These are phyloP conservation scores for Alcedo atthis DNA, from an alignment of 2,797 vertebrate species.

Conservation along the genomic window DNA sequence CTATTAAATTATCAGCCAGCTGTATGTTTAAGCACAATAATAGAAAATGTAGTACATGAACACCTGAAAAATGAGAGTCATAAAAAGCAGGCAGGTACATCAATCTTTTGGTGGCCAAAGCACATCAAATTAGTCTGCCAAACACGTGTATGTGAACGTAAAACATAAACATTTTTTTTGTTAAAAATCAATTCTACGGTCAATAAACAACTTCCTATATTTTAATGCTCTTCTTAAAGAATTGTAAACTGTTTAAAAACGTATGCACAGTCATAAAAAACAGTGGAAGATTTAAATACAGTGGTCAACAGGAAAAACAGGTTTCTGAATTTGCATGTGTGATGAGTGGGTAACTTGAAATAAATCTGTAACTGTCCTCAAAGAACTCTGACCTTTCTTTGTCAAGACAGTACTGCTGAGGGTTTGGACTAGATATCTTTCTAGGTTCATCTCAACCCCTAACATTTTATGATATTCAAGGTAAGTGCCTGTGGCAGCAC, in stretches of 20 bases:
- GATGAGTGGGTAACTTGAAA: background rate
- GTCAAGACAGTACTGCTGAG: background rate
- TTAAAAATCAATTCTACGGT: background rate
- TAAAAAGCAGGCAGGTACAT: conserved; percentile 45
- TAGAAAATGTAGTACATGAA: conserved; percentile 52
- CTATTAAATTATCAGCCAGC: conserved; percentile 12
- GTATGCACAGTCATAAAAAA: conserved; percentile 64
- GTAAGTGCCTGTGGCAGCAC: background rate
- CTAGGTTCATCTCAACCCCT: too few relatives aligned
- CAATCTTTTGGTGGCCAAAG: conserved; percentile 28
- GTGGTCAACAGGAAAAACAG: background rate
- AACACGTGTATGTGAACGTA: background rate
- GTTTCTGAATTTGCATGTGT: background rate
- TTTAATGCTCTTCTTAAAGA: conserved; percentile 47
- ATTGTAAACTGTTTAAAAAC: conserved; percentile 33
- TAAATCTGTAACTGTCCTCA: background rate
- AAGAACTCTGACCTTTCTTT: background rate
- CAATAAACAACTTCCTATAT: background rate
- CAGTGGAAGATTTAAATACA: conserved; percentile 57
- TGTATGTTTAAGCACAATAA: conserved; percentile 37
- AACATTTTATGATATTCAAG: background rate
- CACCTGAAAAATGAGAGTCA: conserved; percentile 37
- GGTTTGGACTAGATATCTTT: too few relatives aligned
- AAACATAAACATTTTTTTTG: background rate
- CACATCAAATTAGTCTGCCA: background rate